These are phyloP conservation scores for Dryobota labecula DNA, from an alignment of 2,888 invertebrate genomes.

Conservation along the genomic window DNA sequence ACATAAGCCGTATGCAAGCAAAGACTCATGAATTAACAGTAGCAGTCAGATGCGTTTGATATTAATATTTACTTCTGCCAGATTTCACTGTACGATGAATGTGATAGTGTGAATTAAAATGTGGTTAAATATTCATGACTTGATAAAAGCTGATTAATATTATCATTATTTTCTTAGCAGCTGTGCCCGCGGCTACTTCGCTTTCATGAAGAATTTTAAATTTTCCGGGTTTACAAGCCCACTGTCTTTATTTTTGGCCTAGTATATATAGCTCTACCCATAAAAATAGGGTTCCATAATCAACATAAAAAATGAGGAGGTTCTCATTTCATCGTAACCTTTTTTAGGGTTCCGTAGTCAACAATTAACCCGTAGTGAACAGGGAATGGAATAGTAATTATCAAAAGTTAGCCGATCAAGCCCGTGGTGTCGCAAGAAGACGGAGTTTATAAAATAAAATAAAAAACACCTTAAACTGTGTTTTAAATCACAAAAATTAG, in stretches of 20 bases:
- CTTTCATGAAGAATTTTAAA: slow-evolving; percentile 23
- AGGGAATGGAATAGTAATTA: no score
- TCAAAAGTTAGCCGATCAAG: no score
- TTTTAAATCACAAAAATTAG: no score
- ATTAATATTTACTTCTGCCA: slow-evolving; percentile 6
- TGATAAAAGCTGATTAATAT: background rate
- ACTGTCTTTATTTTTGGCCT: background rate
- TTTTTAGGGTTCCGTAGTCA: no score
- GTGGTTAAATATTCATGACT: slow-evolving; percentile 18
- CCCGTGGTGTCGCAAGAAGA: no score
- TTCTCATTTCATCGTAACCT: no score
- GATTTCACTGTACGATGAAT: slow-evolving; percentile 1
- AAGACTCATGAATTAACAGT: slow-evolving; percentile 12
- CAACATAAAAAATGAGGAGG: no score
- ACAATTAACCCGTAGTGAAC: no score
- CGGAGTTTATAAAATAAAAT: no score
- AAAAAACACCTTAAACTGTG: no score
- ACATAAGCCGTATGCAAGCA: slow-evolving; percentile 2
- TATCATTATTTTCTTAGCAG: slow-evolving; percentile 6
- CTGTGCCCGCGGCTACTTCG: background rate
- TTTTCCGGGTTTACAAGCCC: background rate
- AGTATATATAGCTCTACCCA: background rate
- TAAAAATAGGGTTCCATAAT: no score
- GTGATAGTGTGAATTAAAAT: background rate
- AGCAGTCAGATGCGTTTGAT: background rate